Conservation (phyloP, 2,888 invertebrate genomes). For the Fabriciana adippe region DNA sequence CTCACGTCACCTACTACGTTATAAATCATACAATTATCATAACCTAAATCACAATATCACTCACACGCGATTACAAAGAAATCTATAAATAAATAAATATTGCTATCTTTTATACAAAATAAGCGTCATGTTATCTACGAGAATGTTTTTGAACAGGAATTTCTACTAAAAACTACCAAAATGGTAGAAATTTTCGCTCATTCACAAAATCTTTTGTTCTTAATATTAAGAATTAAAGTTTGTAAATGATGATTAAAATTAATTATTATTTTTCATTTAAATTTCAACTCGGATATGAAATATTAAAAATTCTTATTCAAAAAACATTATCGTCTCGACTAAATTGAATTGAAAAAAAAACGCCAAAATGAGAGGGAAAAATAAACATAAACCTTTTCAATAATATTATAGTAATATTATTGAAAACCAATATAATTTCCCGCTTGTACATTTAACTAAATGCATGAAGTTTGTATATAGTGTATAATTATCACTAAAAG, state of each 20-base stretch:
- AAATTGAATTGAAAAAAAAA: background rate
- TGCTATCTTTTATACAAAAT: slow-evolving; percentile 49
- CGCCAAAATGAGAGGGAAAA: background rate
- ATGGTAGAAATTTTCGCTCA: slow-evolving; percentile 5
- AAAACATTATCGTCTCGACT: slow-evolving; percentile 8
- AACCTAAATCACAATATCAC: slow-evolving; percentile 53
- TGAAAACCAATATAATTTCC: background rate
- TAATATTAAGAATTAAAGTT: slow-evolving; percentile 6
- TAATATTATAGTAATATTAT: slow-evolving; percentile 7
- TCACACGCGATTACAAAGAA: slow-evolving; percentile 47
- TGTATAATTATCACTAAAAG: slow-evolving; percentile 9
- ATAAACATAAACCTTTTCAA: slow-evolving; percentile 1
- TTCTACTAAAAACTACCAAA: slow-evolving; percentile 11
- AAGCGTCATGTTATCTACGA: slow-evolving; percentile 44
- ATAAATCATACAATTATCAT: slow-evolving; percentile 49
- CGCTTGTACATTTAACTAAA: slow-evolving; percentile 39
- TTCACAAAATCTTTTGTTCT: slow-evolving; percentile 6
- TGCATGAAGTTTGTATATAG: slow-evolving; percentile 35
- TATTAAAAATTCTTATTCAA: slow-evolving; percentile 24
- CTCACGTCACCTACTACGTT: slow-evolving; percentile 55
- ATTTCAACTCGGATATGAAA: background rate
- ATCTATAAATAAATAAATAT: slow-evolving; percentile 66
- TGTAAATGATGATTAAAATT: slow-evolving; percentile 5
- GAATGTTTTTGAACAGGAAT: slow-evolving; percentile 30
- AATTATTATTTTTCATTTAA: background rate